Evolutionary conservation across 2,113 vertebrate species (phyloP).

Genomic region (Guaruba guarouba): DNA sequence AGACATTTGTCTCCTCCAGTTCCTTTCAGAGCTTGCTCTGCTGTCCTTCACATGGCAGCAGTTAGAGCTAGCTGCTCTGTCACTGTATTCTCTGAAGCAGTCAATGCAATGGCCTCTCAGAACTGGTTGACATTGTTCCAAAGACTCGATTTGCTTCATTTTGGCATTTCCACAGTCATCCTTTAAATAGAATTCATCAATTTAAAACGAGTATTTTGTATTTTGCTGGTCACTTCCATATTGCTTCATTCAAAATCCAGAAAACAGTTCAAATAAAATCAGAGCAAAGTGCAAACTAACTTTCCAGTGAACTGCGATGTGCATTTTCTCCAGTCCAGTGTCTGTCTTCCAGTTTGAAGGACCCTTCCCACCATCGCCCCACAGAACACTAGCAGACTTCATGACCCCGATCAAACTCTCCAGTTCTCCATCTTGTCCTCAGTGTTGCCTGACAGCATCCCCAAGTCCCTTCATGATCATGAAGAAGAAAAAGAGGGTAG

Average conservation of each 20-base stretch:
- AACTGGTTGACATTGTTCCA: conserved; percentile 50
- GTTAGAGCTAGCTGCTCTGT: conserved; percentile 27
- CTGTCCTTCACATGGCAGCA: conserved; percentile 18
- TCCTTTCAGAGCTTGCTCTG: conserved; percentile 21
- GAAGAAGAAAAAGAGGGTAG: conserved; percentile 30
- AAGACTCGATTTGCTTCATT: conserved; percentile 71
- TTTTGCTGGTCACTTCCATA: conserved; percentile 84
- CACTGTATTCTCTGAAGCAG: conserved; percentile 42
- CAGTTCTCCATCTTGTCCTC: conserved; percentile 36
- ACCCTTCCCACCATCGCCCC: conserved; percentile 45
- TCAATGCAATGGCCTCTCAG: conserved; percentile 24
- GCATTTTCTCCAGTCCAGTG: conserved; percentile 71
- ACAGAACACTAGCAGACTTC: conserved; percentile 45
- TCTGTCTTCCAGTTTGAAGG: conserved; percentile 68
- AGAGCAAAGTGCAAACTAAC: conserved; percentile 79
- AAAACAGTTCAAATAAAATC: conserved; percentile 77
- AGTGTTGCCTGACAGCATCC: conserved; percentile 50
- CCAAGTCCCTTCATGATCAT: background rate
- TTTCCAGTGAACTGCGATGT: conserved; percentile 73
- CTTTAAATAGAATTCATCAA: conserved; percentile 53
- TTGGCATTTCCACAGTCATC: conserved; percentile 77
- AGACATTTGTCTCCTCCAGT: background rate
- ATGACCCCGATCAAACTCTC: conserved; percentile 23
- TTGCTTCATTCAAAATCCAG: conserved; percentile 86
- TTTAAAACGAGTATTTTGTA: conserved; percentile 69